Percentiles rank a stretch among this genome's conserved stretches.
phyloP scores from a whole-genome alignment of 2,888 invertebrate species.

The Tenthredo amoena region DNA sequence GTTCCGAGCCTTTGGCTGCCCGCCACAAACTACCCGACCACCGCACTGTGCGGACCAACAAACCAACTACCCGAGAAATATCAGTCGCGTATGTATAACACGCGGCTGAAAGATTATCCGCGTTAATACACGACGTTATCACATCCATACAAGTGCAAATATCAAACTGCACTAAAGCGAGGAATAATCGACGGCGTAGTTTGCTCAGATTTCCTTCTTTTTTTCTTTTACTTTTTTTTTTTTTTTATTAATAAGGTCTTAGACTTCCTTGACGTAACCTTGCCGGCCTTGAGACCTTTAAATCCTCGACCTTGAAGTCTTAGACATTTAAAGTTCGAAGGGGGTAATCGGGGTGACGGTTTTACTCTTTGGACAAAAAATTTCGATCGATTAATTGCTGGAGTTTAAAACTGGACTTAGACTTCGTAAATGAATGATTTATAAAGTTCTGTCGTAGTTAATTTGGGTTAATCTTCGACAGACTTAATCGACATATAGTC shows the following conservation, averaged over 20 bases:
- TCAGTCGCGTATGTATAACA: conserved; percentile 43
- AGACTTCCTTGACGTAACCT: neutral
- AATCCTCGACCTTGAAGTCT: neutral
- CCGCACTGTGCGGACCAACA: conserved; percentile 73
- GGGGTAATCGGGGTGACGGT: neutral
- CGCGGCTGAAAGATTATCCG: conserved; percentile 8
- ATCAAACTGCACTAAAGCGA: neutral
- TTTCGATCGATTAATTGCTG: neutral
- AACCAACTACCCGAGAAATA: conserved; percentile 62
- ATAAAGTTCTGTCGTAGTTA: neutral
- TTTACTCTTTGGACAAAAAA: neutral
- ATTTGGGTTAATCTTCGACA: neutral
- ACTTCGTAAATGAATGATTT: neutral
- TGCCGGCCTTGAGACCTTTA: conserved; percentile 13
- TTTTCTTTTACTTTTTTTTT: neutral
- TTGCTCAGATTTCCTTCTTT: neutral
- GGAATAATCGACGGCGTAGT: neutral
- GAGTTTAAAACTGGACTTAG: neutral
- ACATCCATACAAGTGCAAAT: neutral
- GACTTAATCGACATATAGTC: neutral
- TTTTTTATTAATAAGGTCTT: neutral
- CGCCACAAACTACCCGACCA: conserved; percentile 77
- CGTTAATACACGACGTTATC: neutral
- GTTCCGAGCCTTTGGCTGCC: conserved; percentile 61
- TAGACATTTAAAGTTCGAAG: neutral